phyloP scores from a whole-genome alignment of 2,888 invertebrate genomes.

The Melanargia galathea region DNA sequence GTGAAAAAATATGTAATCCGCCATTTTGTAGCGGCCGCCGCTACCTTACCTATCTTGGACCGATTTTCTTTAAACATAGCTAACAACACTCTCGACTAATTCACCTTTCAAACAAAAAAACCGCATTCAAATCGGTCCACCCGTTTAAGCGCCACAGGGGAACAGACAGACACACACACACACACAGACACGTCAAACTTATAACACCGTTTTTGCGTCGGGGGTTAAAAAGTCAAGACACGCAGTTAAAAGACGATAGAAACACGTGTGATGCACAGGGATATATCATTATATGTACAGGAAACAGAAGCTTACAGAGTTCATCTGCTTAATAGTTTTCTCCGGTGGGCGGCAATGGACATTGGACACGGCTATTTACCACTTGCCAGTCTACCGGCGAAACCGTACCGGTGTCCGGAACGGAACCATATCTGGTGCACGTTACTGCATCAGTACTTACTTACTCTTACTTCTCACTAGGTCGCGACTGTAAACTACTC shows the following conservation, averaged over 20 bases:
- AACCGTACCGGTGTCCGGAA: constrained; percentile 15
- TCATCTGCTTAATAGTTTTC: constrained; percentile 7
- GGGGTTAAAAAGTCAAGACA: neutral
- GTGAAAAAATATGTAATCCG: no score
- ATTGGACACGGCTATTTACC: constrained; percentile 16
- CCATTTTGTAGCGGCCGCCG: no score
- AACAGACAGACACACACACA: no score
- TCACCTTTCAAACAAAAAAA: no score
- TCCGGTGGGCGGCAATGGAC: constrained; percentile 17
- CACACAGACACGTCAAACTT: no score
- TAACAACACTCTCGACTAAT: no score
- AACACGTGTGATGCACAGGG: neutral
- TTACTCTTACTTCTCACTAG: constrained; percentile 9
- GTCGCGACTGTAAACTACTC: neutral
- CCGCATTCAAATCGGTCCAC: no score
- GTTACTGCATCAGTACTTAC: neutral
- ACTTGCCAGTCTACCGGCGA: constrained; percentile 5
- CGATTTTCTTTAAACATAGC: no score
- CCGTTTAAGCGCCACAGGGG: no score
- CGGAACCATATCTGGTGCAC: constrained; percentile 12
- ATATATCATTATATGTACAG: neutral
- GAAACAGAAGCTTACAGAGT: constrained; percentile 17
- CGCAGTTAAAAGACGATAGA: neutral
- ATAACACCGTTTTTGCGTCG: no score
- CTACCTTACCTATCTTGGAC: no score